A percentile compares a stretch with the other conserved stretches of the same genome.
Evolutionary conservation across 2,797 vertebrate genomes (phyloP).

Genomic region (Dicrostonyx torquatus): DNA sequence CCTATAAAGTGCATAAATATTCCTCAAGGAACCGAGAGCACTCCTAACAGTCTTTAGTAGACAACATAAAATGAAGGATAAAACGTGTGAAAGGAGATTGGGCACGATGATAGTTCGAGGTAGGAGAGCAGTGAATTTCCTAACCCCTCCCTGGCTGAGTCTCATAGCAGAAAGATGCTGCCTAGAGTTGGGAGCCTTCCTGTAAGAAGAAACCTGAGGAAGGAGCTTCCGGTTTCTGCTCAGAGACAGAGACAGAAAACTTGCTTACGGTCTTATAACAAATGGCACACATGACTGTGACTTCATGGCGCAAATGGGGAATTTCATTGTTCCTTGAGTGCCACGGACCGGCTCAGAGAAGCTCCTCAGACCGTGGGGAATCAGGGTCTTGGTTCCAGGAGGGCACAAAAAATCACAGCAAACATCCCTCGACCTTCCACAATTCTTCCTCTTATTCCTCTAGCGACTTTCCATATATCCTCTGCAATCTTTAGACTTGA

Average conservation of each 20-base stretch:
- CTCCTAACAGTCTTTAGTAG: slow-evolving; percentile 81
- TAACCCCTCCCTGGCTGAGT: slow-evolving; percentile 10
- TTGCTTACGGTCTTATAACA: neutral
- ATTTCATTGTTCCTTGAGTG: neutral
- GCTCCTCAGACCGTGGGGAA: too few species aligned
- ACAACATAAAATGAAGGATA: slow-evolving; percentile 79
- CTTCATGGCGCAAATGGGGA: neutral
- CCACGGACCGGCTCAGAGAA: too few species aligned
- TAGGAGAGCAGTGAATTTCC: slow-evolving; percentile 44
- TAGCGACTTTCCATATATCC: too few species aligned
- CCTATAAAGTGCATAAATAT: slow-evolving; percentile 82
- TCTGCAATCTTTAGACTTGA: too few species aligned
- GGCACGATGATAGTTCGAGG: slow-evolving; percentile 68
- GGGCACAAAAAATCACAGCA: too few species aligned
- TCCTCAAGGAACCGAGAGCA: slow-evolving; percentile 73
- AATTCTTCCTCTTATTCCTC: too few species aligned
- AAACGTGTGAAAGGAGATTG: slow-evolving; percentile 80
- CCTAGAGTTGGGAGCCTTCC: neutral
- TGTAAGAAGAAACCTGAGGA: neutral
- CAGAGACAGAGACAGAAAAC: neutral
- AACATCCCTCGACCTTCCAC: too few species aligned
- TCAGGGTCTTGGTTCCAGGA: too few species aligned
- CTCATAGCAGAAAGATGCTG: neutral
- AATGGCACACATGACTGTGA: neutral
- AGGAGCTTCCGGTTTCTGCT: neutral